Conservation (phyloP, 1,140 invertebrate species). For the Aradophagus sp. region DNA sequence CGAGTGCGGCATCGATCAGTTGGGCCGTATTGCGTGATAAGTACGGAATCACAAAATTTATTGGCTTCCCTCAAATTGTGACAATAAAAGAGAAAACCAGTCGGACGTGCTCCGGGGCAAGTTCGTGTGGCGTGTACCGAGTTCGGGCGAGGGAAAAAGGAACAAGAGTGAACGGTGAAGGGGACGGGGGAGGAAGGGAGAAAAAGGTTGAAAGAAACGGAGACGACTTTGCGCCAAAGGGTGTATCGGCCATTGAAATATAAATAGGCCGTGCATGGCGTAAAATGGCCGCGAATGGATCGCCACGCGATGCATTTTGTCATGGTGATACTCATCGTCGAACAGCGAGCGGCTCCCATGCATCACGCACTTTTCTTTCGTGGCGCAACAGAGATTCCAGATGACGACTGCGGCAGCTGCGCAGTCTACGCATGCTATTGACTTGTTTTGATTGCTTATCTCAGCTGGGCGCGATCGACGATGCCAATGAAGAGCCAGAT, state of each 20-base stretch:
- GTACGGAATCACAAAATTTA: slow-evolving; percentile 1
- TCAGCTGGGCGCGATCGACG: slow-evolving; percentile 13
- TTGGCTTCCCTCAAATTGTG: slow-evolving; percentile 9
- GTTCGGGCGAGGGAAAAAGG: too few species aligned
- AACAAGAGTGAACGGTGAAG: too few species aligned
- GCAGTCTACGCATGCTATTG: slow-evolving; percentile 29
- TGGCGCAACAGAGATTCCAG: slow-evolving; percentile 17
- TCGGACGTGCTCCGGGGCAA: too few species aligned
- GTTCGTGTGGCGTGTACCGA: too few species aligned
- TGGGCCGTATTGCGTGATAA: not conserved
- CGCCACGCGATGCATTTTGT: slow-evolving; percentile 53
- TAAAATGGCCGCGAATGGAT: slow-evolving; percentile 32
- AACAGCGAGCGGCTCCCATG: slow-evolving; percentile 42
- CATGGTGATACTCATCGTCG: slow-evolving; percentile 47
- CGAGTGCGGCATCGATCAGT: slow-evolving; percentile 28
- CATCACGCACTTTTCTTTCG: slow-evolving; percentile 49
- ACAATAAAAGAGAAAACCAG: too few species aligned
- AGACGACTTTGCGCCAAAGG: not conserved
- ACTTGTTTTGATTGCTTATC: slow-evolving; percentile 49
- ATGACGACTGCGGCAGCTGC: slow-evolving; percentile 36
- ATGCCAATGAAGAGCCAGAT: slow-evolving; percentile 36
- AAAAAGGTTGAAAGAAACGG: too few species aligned
- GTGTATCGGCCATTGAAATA: slow-evolving; percentile 8
- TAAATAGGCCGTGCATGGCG: slow-evolving; percentile 16
- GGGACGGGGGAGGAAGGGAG: too few species aligned